phyloP scores from a whole-genome alignment of 92 coral and sea anemone genomes.

The Desmophyllum pertusum region DNA sequence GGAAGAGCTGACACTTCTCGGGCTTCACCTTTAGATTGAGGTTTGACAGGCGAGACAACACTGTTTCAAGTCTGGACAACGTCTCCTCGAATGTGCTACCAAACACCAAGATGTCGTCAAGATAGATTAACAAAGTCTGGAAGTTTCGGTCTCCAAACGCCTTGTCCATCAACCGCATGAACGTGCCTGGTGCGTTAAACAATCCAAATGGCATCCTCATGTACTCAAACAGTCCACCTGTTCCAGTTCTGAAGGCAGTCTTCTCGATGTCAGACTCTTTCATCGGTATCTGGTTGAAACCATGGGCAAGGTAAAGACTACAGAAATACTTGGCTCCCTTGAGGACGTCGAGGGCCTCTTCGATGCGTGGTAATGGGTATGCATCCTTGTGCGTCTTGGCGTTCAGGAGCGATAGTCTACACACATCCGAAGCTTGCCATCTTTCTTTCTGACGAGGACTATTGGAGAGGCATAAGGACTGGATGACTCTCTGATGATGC shows the following conservation, averaged over 20 bases:
- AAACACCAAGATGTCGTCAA: slow-evolving; percentile 66
- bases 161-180: slow-evolving; percentile 76
- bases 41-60: slow-evolving; percentile 48
- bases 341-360: slow-evolving; percentile 62
- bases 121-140: slow-evolving; percentile 60
- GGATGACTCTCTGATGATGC: slow-evolving; percentile 56
- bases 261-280: slow-evolving; percentile 46
- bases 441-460: slow-evolving; percentile 50
- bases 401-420: slow-evolving; percentile 58
- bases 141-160: slow-evolving; percentile 75
- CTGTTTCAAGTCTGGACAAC: slow-evolving; percentile 52
- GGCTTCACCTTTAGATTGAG: slow-evolving; percentile 59
- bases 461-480: slow-evolving; percentile 65
- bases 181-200: slow-evolving; percentile 56
- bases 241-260: slow-evolving; percentile 61
- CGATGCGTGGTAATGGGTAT: slow-evolving; percentile 56
- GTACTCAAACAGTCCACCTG: slow-evolving; percentile 49
- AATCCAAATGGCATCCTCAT: slow-evolving; percentile 57
- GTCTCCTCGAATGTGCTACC: slow-evolving; percentile 68
- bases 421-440: slow-evolving; percentile 53
- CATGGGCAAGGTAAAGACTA: slow-evolving; percentile 68
- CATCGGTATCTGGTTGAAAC: slow-evolving; percentile 56
- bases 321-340: slow-evolving; percentile 62
- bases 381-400: slow-evolving; percentile 64
- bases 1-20: slow-evolving; percentile 55